Conservation (phyloP, 1,140 invertebrate genomes). For the Drosophila sucinea region DNA sequence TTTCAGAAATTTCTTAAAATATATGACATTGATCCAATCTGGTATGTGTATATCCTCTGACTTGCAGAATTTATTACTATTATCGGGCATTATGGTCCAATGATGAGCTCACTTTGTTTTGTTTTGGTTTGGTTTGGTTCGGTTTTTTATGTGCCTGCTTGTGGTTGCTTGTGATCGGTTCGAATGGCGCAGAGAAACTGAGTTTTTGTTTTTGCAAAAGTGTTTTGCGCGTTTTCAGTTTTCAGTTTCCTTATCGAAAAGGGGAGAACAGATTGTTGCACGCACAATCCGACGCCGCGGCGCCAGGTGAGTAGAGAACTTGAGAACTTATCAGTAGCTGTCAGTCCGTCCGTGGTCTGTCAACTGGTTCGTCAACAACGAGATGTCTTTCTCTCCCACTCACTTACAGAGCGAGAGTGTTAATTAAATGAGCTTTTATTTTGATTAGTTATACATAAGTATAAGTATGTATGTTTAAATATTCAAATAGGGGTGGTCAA, state of each 20-base stretch:
- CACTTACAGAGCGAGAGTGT: neutral
- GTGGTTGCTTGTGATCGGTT: conserved; percentile 27
- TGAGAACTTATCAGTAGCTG: conserved; percentile 6
- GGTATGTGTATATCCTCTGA: conserved; percentile 67
- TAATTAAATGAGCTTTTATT: conserved; percentile 10
- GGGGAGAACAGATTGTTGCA: conserved; percentile 16
- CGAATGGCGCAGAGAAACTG: conserved; percentile 46
- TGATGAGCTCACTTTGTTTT: conserved; percentile 38
- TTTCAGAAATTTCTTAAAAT: conserved; percentile 71
- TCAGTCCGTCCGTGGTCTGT: neutral
- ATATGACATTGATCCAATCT: conserved; percentile 68
- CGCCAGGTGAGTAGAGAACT: conserved; percentile 8
- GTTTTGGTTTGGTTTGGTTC: too few species aligned
- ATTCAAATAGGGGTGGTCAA: conserved; percentile 5
- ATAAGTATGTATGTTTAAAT: neutral
- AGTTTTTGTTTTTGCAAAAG: conserved; percentile 46
- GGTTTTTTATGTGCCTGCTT: too few species aligned
- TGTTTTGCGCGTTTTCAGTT: conserved; percentile 39
- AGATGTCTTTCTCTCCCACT: neutral
- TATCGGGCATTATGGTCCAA: conserved; percentile 70
- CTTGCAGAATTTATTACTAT: conserved; percentile 69
- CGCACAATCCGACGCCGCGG: neutral
- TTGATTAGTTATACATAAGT: neutral
- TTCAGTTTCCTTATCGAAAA: conserved; percentile 1
- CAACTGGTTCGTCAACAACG: conserved; percentile 2